A percentile compares a stretch with the other conserved stretches of the same genome.
Evolutionary conservation across 2,888 invertebrate genomes (phyloP).

Genomic region (Peribatodes rhomboidaria): DNA sequence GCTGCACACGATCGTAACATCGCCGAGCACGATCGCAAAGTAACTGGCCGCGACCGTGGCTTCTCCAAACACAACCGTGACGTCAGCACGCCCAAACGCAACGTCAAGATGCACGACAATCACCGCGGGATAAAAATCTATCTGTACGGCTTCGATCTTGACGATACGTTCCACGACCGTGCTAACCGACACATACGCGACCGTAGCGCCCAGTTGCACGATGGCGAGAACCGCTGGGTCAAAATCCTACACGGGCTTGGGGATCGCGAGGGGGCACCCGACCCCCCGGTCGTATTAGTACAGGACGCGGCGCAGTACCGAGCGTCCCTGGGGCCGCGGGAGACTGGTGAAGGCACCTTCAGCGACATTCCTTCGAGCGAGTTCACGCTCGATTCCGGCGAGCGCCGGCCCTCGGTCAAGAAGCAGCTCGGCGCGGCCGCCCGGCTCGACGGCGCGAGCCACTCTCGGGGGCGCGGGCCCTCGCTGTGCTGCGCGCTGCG

Average conservation of each 20-base stretch:
- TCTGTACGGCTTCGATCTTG: neutral
- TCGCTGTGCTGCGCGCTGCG: neutral
- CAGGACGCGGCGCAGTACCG: neutral
- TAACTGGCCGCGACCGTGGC: too few species aligned
- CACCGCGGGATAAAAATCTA: neutral
- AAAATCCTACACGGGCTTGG: neutral
- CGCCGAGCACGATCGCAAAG: neutral
- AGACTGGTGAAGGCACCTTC: conserved; percentile 35
- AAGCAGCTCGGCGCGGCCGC: conserved; percentile 15
- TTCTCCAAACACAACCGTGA: neutral
- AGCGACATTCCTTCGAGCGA: conserved; percentile 49
- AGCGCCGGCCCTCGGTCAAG: conserved; percentile 4
- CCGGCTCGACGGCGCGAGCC: neutral
- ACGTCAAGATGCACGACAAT: neutral
- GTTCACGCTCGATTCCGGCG: conserved; percentile 41
- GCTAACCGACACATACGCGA: neutral
- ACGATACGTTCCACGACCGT: too few species aligned
- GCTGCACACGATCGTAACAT: neutral
- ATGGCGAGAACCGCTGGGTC: neutral
- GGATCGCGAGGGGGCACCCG: neutral
- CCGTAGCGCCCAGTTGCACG: neutral
- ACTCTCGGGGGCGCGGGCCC: neutral
- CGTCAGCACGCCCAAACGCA: neutral
- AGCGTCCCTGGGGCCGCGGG: neutral
- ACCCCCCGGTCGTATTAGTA: neutral